These are phyloP conservation scores for Rosalia funebris DNA, from an alignment of 2,888 invertebrate species.

Conservation along the genomic window DNA sequence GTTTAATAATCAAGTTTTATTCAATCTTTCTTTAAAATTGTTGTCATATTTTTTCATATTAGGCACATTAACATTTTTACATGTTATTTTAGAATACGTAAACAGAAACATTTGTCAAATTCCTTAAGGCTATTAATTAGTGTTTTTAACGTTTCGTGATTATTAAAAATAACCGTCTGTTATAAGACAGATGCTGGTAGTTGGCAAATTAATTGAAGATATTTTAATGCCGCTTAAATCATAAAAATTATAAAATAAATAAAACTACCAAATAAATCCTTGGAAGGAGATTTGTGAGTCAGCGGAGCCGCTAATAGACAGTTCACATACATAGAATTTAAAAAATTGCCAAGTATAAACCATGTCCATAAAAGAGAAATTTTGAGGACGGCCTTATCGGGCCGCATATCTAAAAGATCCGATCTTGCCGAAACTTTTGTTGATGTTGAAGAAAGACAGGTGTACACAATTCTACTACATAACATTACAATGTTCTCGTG, in stretches of 20 bases:
- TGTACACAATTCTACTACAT: constrained; percentile 40
- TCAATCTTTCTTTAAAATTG: no score
- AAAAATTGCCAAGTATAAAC: constrained; percentile 30
- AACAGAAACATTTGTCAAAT: background rate
- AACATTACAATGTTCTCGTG: constrained; percentile 49
- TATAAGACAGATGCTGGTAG: background rate
- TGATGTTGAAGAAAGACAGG: constrained; percentile 35
- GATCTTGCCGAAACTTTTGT: constrained; percentile 31
- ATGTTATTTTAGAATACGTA: background rate
- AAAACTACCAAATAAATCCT: constrained; percentile 28
- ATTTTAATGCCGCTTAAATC: background rate
- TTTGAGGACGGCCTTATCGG: constrained; percentile 33
- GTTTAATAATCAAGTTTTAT: no score
- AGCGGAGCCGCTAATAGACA: constrained; percentile 38
- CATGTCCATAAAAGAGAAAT: constrained; percentile 41
- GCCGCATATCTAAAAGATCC: constrained; percentile 43
- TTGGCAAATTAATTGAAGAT: background rate
- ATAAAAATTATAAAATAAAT: background rate
- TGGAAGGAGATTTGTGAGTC: constrained; percentile 25
- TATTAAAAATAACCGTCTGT: background rate
- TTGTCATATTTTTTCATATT: no score
- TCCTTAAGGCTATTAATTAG: background rate
- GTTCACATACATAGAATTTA: constrained; percentile 31
- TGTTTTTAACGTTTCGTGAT: background rate
- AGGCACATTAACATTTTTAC: no score